Base-by-base conservation (phyloP, 2,113 vertebrate genomes). In the Tupaia tana region DNA sequence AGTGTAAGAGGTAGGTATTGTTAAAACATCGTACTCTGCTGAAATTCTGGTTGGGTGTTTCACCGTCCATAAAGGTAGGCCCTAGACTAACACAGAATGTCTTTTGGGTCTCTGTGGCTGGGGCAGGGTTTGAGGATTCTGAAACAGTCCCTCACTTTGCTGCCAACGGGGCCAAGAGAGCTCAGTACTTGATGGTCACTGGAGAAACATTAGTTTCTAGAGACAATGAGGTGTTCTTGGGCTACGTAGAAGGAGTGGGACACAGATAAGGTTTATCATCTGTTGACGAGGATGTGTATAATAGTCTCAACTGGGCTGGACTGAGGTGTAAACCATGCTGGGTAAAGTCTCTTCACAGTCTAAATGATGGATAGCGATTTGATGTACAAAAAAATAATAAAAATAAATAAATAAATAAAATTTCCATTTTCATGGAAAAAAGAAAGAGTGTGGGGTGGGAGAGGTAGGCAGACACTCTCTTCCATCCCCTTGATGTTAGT, bases 41-140 rank as follows among this genome's bases (percentile, higher is more conserved):
- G 78, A 85, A 59, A 80, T 82, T 78, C 91, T 94, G 75, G 4
- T 90, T 73, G 31, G 78, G 9, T 78, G 19, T 73, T 29, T 93
- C 34, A 58, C 75, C 58, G 25, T 73, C 56, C 54, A 25, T 78
- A 73, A 73, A 67, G 52, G 7, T 19, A 56, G 43, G 20, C 16
- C 7, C 70, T 75, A 67, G 15, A 58, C 78, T 84, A 80, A 73
- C 12, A 20, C 27, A 59, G 31, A 58, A 79, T 25, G 15, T 31
- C 29, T 83, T 90, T n/a, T 58, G 52, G 22, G 43, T 86, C 43
- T 78, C 75, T 94, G 2, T 54, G 59, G n/a, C 67, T 93, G n/a
- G 54, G 58, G 14, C 3, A 74, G 20, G 25, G 24, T 24, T 83
- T 22, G 20, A 94, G 59, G 89, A 92, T 90, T 90, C 77, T 69